A percentile compares a stretch with the other conserved stretches of the same genome.
phyloP scores from a whole-genome alignment of 2,113 vertebrate genomes.

The Pholis gunnellus region DNA sequence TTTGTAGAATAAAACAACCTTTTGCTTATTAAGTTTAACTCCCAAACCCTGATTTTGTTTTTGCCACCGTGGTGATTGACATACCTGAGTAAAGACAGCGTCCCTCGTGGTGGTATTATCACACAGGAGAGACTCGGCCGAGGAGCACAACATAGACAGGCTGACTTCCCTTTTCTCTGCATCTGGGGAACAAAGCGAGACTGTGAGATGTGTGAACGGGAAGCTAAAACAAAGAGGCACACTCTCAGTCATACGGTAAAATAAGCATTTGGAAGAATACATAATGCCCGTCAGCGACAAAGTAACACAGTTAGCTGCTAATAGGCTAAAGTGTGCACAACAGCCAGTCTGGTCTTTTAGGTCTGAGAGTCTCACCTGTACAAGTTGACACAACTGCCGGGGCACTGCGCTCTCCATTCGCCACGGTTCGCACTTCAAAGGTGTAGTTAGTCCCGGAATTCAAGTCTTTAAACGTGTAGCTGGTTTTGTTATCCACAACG shows the following conservation, averaged over 20 bases:
- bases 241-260: not conserved
- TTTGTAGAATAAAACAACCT: not conserved
- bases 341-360: not conserved
- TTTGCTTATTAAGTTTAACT: not conserved
- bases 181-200: constrained; percentile 31
- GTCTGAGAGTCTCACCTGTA: constrained; percentile 62
- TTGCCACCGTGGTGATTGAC: not conserved
- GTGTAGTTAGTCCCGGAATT: constrained; percentile 33
- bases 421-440: not conserved
- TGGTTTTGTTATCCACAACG: accelerated
- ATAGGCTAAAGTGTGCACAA: not conserved
- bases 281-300: not conserved
- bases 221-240: not conserved
- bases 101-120: accelerated
- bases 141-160: constrained; percentile 69
- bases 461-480: accelerated
- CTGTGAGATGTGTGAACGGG: constrained; percentile 1
- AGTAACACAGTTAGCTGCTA: not conserved
- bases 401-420: accelerated
- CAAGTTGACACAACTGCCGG: accelerated
- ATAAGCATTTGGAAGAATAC: constrained; percentile 12
- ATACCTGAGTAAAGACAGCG: accelerated
- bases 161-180: not conserved
- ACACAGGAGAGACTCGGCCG: not conserved
- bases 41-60: not conserved